Evolutionary conservation across 2,888 invertebrate species (phyloP).

Genomic region (Ganaspis brasiliensis): DNA sequence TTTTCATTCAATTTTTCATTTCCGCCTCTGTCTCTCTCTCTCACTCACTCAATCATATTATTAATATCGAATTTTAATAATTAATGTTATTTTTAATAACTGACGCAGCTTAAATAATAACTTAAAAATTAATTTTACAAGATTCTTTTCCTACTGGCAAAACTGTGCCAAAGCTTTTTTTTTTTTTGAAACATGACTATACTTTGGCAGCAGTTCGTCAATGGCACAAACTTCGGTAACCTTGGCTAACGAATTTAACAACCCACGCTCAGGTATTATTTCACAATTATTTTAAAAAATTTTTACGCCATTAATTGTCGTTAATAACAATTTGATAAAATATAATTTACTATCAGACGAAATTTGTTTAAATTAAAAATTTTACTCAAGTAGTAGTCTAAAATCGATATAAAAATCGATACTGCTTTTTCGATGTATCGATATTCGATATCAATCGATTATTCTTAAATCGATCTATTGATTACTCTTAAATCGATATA

Average conservation of each 20-base stretch:
- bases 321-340: conserved; percentile 21
- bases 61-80: background rate
- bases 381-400: no score
- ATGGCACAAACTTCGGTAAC: conserved; percentile 73
- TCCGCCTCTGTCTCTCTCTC: no score
- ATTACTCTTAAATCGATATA: no score
- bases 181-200: conserved; percentile 58
- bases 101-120: conserved; percentile 54
- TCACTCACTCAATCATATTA: conserved; percentile 6
- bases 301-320: no score
- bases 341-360: background rate
- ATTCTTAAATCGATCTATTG: no score
- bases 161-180: conserved; percentile 54
- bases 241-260: conserved; percentile 48
- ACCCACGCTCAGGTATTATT: background rate
- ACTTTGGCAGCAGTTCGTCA: conserved; percentile 65
- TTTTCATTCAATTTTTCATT: background rate
- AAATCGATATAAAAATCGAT: no score
- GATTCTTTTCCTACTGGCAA: conserved; percentile 52
- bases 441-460: no score
- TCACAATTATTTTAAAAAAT: background rate
- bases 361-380: no score
- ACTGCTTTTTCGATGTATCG: background rate
- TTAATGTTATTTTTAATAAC: conserved; percentile 8
- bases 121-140: conserved; percentile 58